Evolutionary conservation across 2,888 invertebrate species (phyloP).

Genomic region (Chymomyza amoena): DNA sequence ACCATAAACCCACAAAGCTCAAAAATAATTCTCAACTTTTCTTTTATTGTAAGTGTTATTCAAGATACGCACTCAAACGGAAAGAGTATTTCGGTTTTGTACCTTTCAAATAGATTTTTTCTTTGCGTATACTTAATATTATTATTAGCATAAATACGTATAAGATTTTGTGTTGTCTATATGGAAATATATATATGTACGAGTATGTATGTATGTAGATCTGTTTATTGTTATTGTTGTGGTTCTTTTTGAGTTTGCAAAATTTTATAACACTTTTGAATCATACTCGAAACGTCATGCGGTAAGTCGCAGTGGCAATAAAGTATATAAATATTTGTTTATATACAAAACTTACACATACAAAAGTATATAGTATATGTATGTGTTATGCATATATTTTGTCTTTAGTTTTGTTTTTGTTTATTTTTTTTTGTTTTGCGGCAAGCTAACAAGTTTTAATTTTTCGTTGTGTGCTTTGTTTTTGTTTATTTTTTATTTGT

Average conservation of each 20-base stretch:
- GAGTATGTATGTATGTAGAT: conserved; percentile 12
- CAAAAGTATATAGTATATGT: not conserved
- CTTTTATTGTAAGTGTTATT: not conserved
- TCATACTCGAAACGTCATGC: not conserved
- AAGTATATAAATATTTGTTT: not conserved
- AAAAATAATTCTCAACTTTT: not conserved
- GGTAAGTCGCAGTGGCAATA: not conserved
- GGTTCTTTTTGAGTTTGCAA: not conserved
- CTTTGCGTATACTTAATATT: not conserved
- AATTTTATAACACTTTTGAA: not conserved
- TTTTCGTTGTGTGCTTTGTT: conserved; percentile 20
- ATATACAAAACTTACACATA: too few species aligned
- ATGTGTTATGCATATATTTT: not conserved
- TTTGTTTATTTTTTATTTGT: conserved; percentile 38
- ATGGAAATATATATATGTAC: not conserved
- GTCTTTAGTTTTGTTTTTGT: not conserved
- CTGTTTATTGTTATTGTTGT: conserved; percentile 31
- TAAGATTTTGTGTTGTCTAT: conserved; percentile 7
- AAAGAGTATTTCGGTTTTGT: not conserved
- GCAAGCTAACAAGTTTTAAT: conserved; percentile 39
- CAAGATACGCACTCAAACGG: not conserved
- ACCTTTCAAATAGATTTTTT: not conserved
- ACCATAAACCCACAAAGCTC: not conserved
- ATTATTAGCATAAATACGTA: not conserved
- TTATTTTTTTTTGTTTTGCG: conserved; percentile 21